Percentiles rank a stretch among this genome's conserved stretches.
These are phyloP conservation scores for Macquaria australasica DNA, from an alignment of 2,113 vertebrate species.

Conservation along the genomic window DNA sequence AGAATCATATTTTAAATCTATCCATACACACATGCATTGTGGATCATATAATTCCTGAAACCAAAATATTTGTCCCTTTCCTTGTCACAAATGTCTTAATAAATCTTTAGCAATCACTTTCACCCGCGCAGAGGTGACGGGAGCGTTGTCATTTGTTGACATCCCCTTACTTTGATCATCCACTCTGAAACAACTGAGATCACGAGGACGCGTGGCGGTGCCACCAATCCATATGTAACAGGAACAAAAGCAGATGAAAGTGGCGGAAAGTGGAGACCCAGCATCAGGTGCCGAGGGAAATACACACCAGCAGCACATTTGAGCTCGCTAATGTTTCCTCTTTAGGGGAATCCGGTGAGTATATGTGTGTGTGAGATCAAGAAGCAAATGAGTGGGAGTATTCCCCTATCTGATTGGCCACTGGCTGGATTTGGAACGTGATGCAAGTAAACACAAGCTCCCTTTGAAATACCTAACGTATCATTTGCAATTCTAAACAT, in stretches of 20 bases:
- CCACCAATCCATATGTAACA: constrained; percentile 36
- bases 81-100: background rate
- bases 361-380: constrained; percentile 41
- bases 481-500: constrained; percentile 83
- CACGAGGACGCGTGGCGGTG: constrained; percentile 31
- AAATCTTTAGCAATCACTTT: background rate
- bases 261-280: background rate
- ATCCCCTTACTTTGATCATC: constrained; percentile 54
- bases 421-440: constrained; percentile 71
- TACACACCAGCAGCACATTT: constrained; percentile 52
- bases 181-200: constrained; percentile 32
- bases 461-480: constrained; percentile 77
- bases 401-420: constrained; percentile 75
- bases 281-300: constrained; percentile 58
- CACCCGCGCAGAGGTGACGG: background rate
- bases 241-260: constrained; percentile 71
- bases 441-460: constrained; percentile 71
- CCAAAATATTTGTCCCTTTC: background rate
- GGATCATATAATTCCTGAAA: background rate
- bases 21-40: background rate
- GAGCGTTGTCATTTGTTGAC: constrained; percentile 39
- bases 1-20: background rate
- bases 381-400: constrained; percentile 51
- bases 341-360: constrained; percentile 27
- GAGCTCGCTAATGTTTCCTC: constrained; percentile 74